Base-by-base conservation (phyloP, 2,113 vertebrate genomes). In the Carettochelys insculpta region DNA sequence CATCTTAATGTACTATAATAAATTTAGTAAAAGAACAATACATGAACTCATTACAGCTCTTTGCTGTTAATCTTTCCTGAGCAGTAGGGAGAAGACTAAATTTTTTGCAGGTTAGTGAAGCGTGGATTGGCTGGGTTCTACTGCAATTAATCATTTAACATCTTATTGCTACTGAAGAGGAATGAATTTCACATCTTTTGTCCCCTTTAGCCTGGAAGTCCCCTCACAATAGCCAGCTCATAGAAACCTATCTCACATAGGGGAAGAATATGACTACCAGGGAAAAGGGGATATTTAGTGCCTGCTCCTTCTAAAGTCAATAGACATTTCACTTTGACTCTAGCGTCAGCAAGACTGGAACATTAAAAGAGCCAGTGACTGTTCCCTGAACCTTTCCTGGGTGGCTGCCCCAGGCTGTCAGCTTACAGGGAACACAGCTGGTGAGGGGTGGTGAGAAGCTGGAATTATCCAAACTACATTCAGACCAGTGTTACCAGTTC, bases 61-160 rank as follows among this genome's bases (percentile, higher is more conserved):
- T 90, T 93, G 93, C 90, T 96, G 92, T 95, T 94, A 96, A 96
- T 96, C 94, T 94, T 95, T 94, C 92, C 85, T 94, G 94, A 90
- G 93, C 93, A 92, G 95, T 91, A 93, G 73, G 94, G 48, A 78
- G 89, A 90, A 92, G 87, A 94, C 91, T 88, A 90, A 80, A 96
- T 94, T 95, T 92, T 82, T 31, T 83, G 90, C 94, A 92, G 88
- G 87, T 95, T 95, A 95, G 91, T 93, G 88, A 95, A 92, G 88
- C 83, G 85, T 94, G 88, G 93, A 86, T 95, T 92, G 92, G 90
- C 90, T 90, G 87, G 82, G 86, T 94, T 87, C 81, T 88, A 12
- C 85, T 82, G 85, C 87, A 92, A 87, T 50, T 65, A 93, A 65
- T 6, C 85, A 78, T 73, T 94, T 83, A 90, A 87, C 90, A 92